Base-by-base conservation (phyloP, 2,888 invertebrate genomes). In the Ceramica pisi region DNA sequence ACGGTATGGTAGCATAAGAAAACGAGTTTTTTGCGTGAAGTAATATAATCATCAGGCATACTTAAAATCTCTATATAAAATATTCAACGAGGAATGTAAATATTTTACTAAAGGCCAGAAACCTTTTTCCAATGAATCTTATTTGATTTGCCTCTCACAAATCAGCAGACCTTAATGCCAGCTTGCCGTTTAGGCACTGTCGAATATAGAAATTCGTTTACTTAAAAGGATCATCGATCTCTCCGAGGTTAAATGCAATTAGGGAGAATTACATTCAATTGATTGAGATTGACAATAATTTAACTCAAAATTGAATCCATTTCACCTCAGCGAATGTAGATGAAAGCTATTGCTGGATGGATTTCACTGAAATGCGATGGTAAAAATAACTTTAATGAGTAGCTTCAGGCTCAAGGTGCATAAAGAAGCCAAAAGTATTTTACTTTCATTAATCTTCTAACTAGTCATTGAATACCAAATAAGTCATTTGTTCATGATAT, bases 101-200 rank as follows among this genome's bases (percentile, higher is more conserved):
- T n/a, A n/a, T n/a, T n/a, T n/a, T n/a, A n/a, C n/a, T 31, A 31
- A 31, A 31, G 6, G 31, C 31, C 4, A 31, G 31, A 31, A 5
- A 5, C 31, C 31, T 31, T 31, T 31, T 31, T 31, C 31, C 31
- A 31, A 5, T 31, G 2, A 75, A 68, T 9, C 6, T 68, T 56
- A 48, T 62, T 64, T 51, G n/a, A 12, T n/a, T 67, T 60, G 19
- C 12, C 6, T 59, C 44, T 60, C 44, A 41, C 21, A 62, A 75
- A 62, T 67, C 64, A 69, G 59, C 14, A 61, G 68, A 68, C 55
- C 38, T 38, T 35, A 80, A 55, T 63, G 59, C 63, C 77, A 48
- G 26, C 6, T 59, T 51, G 31, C 41, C 46, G 14, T 79, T 31
- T 35, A 75, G 53, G 23, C 41, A 46, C 38, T 41, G 41, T 41